phyloP scores from a whole-genome alignment of 2,797 vertebrate species.

The Chaetodon trifasciatus region DNA sequence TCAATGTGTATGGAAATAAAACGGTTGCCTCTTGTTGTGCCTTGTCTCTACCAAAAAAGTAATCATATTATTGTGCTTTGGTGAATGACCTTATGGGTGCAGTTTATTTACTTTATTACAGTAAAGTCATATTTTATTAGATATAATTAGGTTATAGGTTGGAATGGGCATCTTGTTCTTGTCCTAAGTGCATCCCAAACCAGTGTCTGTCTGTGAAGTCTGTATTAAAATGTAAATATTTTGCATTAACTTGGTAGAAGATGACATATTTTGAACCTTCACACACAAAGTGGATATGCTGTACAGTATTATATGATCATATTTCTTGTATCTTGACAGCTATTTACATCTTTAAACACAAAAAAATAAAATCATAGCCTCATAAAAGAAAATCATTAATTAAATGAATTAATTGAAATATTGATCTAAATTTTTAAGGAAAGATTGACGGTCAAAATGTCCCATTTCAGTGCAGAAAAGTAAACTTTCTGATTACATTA shows the following conservation, averaged over 20 bases:
- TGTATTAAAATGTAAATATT: neutral
- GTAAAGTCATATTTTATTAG: neutral
- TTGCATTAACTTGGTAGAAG: neutral
- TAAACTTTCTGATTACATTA: no score
- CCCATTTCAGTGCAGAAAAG: neutral
- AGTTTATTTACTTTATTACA: neutral
- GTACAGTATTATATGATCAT: neutral
- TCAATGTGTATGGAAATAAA: conserved; percentile 70
- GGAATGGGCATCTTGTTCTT: neutral
- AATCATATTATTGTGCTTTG: neutral
- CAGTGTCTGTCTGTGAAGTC: neutral
- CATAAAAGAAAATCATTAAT: no score
- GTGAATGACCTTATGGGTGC: neutral
- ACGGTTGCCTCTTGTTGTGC: conserved; percentile 38
- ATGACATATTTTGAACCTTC: neutral
- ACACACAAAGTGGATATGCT: neutral
- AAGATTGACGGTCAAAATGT: neutral
- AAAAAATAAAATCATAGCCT: no score
- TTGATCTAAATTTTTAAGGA: neutral
- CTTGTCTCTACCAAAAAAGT: conserved; percentile 5
- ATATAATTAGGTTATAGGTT: neutral
- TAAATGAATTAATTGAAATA: no score
- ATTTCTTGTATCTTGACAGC: neutral
- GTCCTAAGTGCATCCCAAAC: neutral
- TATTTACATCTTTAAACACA: no score